These are phyloP conservation scores for Thereva unica DNA, from an alignment of 2,888 invertebrate genomes.

Conservation along the genomic window DNA sequence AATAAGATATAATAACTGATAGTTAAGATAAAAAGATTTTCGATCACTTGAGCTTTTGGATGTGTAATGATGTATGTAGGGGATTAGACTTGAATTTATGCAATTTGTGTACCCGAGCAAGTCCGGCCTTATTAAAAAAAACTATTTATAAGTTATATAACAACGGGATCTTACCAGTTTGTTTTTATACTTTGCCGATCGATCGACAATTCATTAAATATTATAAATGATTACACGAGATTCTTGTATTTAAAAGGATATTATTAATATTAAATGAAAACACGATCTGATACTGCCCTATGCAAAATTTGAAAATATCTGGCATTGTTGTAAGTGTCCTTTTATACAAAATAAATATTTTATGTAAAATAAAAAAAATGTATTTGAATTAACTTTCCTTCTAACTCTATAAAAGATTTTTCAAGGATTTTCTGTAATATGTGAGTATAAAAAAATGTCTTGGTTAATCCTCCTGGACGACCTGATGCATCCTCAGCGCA, in stretches of 20 bases:
- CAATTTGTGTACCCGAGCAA: constrained; percentile 16
- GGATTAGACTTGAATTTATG: constrained; percentile 1
- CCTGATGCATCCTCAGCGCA: no score
- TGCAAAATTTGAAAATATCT: constrained; percentile 22
- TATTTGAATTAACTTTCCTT: no score
- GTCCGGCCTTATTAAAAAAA: constrained; percentile 14
- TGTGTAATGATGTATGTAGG: constrained; percentile 2
- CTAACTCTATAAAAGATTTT: no score
- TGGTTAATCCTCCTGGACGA: no score
- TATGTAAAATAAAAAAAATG: constrained; percentile 23
- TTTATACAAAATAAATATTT: constrained; percentile 35
- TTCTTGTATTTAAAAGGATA: constrained; percentile 20
- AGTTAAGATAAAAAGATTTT: constrained; percentile 30
- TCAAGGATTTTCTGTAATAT: no score
- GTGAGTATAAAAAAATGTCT: no score
- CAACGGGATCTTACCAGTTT: constrained; percentile 30
- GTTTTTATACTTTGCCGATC: constrained; percentile 20
- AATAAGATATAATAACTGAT: constrained; percentile 33
- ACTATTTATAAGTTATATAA: constrained; percentile 11
- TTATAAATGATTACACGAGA: neutral
- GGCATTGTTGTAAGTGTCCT: constrained; percentile 35
- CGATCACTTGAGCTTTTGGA: constrained; percentile 34
- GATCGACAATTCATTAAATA: constrained; percentile 25
- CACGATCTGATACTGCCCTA: constrained; percentile 8
- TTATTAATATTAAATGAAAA: constrained; percentile 16